phyloP scores from a whole-genome alignment of 2,797 vertebrate genomes.

The Hybognathus amarus region DNA sequence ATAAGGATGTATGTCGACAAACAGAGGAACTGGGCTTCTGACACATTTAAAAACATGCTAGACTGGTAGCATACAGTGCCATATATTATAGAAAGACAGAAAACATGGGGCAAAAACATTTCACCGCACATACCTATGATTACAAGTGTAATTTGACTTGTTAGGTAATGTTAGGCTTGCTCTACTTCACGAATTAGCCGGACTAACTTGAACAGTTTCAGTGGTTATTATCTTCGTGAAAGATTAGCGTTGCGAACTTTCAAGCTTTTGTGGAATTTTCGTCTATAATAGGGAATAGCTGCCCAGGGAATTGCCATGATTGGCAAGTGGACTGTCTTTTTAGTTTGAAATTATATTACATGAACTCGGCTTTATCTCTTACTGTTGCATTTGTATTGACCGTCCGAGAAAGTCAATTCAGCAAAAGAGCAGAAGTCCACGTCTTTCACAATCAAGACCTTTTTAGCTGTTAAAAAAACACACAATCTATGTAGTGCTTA shows the following conservation, averaged over 20 bases:
- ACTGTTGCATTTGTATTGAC: not conserved
- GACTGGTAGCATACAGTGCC: not conserved
- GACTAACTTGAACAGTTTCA: not conserved
- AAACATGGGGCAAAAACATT: not conserved
- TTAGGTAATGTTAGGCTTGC: not conserved
- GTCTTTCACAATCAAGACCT: not conserved
- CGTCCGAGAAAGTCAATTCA: not conserved
- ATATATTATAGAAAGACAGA: not conserved
- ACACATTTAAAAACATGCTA: constrained; percentile 6
- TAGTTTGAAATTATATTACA: not conserved
- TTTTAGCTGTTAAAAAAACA: not conserved
- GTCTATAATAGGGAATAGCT: too few species aligned
- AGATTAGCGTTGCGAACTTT: not conserved
- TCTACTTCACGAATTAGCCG: too few species aligned
- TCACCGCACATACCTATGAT: not conserved
- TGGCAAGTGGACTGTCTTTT: not conserved
- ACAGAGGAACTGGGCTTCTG: not conserved
- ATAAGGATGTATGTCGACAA: constrained; percentile 4
- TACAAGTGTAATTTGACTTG: not conserved
- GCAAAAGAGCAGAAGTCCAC: not conserved
- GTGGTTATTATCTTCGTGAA: not conserved
- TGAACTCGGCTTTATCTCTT: not conserved
- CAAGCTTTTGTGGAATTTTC: not conserved
- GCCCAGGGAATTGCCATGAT: not conserved
- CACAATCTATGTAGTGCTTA: not conserved